Conservation (phyloP, 64 coral and sea anemone genomes). For the Porites lutea region DNA sequence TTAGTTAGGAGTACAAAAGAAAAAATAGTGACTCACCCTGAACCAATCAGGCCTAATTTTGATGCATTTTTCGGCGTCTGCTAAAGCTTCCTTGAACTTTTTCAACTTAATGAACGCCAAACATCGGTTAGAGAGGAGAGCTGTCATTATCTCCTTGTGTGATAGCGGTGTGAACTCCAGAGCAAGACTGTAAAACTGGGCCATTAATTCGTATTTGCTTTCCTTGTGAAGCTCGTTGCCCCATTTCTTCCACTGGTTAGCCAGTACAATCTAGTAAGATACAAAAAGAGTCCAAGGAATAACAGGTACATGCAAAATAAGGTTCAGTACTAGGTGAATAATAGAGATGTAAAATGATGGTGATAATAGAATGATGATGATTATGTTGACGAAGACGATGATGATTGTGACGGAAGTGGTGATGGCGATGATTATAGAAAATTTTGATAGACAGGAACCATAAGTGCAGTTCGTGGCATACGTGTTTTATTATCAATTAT, state of each 20-base stretch:
- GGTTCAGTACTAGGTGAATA: too few relatives aligned
- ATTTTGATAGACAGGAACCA: too few relatives aligned
- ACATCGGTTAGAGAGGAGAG: slow-evolving; percentile 47
- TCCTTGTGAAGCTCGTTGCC: slow-evolving; percentile 22
- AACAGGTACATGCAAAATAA: too few relatives aligned
- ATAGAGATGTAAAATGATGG: too few relatives aligned
- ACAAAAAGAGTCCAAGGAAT: background rate
- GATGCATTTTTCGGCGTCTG: slow-evolving; percentile 51
- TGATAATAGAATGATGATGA: too few relatives aligned
- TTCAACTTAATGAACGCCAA: slow-evolving; percentile 29
- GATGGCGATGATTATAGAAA: too few relatives aligned
- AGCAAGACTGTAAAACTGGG: slow-evolving; percentile 45
- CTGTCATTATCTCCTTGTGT: background rate
- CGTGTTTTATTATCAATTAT: too few relatives aligned
- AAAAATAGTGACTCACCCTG: background rate
- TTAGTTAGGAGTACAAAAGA: background rate
- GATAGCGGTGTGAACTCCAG: slow-evolving; percentile 44
- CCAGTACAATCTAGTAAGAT: background rate
- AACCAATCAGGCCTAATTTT: slow-evolving; percentile 59
- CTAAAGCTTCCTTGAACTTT: slow-evolving; percentile 20
- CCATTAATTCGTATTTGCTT: background rate
- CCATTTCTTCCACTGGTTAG: slow-evolving; percentile 47
- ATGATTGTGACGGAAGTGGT: too few relatives aligned
- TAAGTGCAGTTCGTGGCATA: too few relatives aligned
- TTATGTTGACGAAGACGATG: too few relatives aligned